Base-by-base conservation (phyloP, 2,888 invertebrate genomes). In the Caenorhabditis becei region DNA sequence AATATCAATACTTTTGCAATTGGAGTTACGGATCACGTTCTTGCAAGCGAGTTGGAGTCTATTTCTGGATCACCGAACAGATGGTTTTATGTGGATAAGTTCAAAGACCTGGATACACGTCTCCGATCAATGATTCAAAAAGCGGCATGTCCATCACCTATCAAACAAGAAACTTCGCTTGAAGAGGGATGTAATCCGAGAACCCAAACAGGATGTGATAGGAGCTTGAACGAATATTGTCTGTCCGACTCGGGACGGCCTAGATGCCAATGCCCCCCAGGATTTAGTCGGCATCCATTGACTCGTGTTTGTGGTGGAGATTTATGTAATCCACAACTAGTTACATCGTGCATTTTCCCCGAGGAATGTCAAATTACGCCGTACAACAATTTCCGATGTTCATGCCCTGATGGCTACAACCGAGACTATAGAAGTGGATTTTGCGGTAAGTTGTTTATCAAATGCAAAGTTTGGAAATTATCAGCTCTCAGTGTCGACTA, bases 1-100 rank as follows among this genome's bases (percentile, higher is more conserved):
- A 89, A 56, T n/a, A 89, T 91, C 70, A 89, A 89, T 54, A 91
- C 91, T 77, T 91, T 91, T 71, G 90, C 91, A 16, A 91, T 92
- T 44, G 92, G 92, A 5, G 91, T 92, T 2, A 91, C 91, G 1
- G 89, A 89, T 62, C 84, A 91, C 89, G 85, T 90, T 74, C 77
- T 91, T 35, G 90, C 91, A 10, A 87, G 88, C 26, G 91, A 91
- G 58, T 80, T 91, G 62, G 90, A 90, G 65, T 83, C 88, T 10
- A 91, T 91, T 72, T 88, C 91, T 62, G 91, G 91, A 16, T 88
- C 88, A n/a, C 86, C 88, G 1, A 83, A 86, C 28, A 82, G 90
- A 14, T 91, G 89, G 88, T 91, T 91, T 86, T 89, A 91, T 80
- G 91, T 91, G 35, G 88, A 91, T 69, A 87, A 91, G 54, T 91